These are phyloP conservation scores for Tanypteryx hageni DNA, from an alignment of 2,888 invertebrate genomes.

Conservation along the genomic window DNA sequence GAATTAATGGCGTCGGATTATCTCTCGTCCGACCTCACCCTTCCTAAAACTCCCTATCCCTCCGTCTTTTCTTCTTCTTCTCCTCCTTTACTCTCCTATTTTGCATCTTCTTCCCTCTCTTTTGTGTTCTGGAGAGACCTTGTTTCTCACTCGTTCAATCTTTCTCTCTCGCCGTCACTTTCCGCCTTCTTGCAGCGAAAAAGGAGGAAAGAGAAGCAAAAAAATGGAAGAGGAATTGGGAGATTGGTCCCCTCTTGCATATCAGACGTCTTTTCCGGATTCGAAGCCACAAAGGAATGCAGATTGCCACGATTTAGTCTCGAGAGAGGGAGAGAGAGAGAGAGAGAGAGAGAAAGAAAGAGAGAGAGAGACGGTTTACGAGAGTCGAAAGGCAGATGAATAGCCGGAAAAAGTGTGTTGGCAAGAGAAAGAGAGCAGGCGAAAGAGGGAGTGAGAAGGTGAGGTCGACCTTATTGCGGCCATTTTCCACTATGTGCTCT, in stretches of 20 bases:
- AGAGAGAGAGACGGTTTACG: not conserved
- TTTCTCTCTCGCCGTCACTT: not conserved
- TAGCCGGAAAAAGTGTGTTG: constrained; percentile 51
- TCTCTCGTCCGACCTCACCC: not conserved
- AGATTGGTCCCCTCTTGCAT: constrained; percentile 47
- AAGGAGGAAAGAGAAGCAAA: not conserved
- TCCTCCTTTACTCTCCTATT: too few species aligned
- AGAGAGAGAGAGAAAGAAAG: not conserved
- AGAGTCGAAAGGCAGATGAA: constrained; percentile 18
- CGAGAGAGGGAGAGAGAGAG: not conserved
- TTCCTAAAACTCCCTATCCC: not conserved
- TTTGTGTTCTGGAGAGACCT: not conserved
- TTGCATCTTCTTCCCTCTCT: too few species aligned
- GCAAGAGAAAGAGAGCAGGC: not conserved
- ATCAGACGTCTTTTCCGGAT: constrained; percentile 45
- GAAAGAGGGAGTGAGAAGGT: not conserved
- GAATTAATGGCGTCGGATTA: not conserved
- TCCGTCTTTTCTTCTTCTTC: too few species aligned
- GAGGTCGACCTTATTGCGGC: not conserved
- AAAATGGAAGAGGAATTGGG: not conserved
- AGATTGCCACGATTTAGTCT: constrained; percentile 53
- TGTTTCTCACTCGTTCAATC: not conserved
- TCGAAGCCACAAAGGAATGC: constrained; percentile 33
- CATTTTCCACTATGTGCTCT: not conserved
- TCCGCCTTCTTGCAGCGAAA: not conserved